Evolutionary conservation across 2,888 invertebrate genomes (phyloP).

Genomic region (Autographa pulchrina): DNA sequence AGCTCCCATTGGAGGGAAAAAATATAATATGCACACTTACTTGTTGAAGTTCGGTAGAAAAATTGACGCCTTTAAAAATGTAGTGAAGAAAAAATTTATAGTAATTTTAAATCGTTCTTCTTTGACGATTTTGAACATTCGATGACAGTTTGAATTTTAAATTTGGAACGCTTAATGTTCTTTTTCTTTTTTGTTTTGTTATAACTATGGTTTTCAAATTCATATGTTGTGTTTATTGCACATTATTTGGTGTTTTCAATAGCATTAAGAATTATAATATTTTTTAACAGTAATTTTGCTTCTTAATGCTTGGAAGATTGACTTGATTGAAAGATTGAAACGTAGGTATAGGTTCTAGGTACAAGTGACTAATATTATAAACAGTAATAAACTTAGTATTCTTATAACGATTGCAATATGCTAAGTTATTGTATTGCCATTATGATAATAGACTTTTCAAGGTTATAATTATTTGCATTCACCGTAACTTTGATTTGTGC

Average conservation of each 20-base stretch:
- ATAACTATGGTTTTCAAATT: too few species aligned
- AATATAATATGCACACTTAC: slow-evolving; percentile 41
- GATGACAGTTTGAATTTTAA: too few species aligned
- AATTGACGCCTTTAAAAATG: background rate
- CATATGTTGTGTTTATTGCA: too few species aligned
- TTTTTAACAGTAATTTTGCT: background rate
- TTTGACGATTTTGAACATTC: too few species aligned
- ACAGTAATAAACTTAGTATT: slow-evolving; percentile 1
- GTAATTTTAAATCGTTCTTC: too few species aligned
- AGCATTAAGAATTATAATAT: too few species aligned
- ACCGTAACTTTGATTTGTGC: slow-evolving; percentile 5
- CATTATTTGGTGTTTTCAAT: too few species aligned
- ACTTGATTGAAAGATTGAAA: too few species aligned
- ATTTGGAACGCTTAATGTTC: too few species aligned
- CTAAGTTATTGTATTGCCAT: background rate
- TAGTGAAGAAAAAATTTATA: too few species aligned
- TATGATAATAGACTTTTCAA: background rate
- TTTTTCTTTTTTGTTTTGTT: too few species aligned
- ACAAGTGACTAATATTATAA: background rate
- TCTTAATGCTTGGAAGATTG: background rate
- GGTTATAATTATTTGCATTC: background rate
- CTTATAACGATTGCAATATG: background rate
- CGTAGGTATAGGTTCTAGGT: too few species aligned
- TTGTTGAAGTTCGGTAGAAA: slow-evolving; percentile 44
- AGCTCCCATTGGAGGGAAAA: slow-evolving; percentile 55